These are phyloP conservation scores for Adelphocoris suturalis DNA, from an alignment of 2,888 invertebrate species.

Conservation along the genomic window DNA sequence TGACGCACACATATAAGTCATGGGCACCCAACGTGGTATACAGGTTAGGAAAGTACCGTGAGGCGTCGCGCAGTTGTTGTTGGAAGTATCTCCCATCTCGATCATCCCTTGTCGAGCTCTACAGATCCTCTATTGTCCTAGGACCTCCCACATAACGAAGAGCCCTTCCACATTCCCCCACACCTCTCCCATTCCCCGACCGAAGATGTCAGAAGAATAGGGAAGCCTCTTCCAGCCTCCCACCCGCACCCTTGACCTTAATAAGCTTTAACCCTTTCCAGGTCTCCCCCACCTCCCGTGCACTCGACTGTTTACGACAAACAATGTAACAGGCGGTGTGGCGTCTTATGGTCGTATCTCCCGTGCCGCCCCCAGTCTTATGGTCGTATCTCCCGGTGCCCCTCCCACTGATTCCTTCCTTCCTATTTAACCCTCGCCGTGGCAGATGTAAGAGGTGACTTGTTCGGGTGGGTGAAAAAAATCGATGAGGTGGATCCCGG, in stretches of 20 bases:
- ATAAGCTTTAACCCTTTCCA: slow-evolving; percentile 37
- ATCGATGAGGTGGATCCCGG: slow-evolving; percentile 31
- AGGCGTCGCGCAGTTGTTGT: too few species aligned
- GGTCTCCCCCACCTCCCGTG: not conserved
- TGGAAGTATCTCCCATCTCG: not conserved
- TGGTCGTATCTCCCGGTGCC: not conserved
- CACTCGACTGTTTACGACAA: slow-evolving; percentile 28
- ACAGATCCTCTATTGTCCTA: not conserved
- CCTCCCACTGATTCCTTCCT: not conserved
- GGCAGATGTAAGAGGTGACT: not conserved
- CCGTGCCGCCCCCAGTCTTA: not conserved
- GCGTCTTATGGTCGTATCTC: not conserved
- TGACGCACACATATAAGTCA: too few species aligned
- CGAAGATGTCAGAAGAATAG: slow-evolving; percentile 44
- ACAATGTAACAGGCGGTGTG: slow-evolving; percentile 50
- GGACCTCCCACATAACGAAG: slow-evolving; percentile 14
- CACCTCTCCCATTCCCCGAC: not conserved
- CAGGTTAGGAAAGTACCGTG: too few species aligned
- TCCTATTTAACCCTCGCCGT: slow-evolving; percentile 32
- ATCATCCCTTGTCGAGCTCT: not conserved
- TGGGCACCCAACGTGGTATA: too few species aligned
- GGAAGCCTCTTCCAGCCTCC: not conserved
- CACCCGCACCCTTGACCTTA: slow-evolving; percentile 53
- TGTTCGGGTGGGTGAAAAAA: slow-evolving; percentile 12
- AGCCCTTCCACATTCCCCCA: not conserved